Percentiles rank a stretch among this genome's conserved stretches.
phyloP scores from a whole-genome alignment of 2,888 invertebrate species.

The Perizoma flavofasciatum region DNA sequence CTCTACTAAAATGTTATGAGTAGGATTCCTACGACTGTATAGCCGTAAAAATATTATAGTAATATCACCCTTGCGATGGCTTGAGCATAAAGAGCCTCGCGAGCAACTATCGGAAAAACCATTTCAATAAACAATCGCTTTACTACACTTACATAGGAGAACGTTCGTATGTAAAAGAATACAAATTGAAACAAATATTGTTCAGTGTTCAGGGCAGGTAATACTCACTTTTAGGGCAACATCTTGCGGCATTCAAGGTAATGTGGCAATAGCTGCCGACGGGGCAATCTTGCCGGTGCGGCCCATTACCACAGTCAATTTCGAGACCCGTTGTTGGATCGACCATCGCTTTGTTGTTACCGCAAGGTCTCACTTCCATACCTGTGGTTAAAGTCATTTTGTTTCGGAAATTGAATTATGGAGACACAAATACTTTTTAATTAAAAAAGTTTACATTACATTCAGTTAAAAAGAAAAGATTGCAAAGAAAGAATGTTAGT shows the following conservation, averaged over 20 bases:
- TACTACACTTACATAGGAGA: slow-evolving; percentile 30
- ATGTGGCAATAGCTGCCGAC: slow-evolving; percentile 94
- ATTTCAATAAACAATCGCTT: slow-evolving; percentile 38
- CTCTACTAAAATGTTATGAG: slow-evolving; percentile 31
- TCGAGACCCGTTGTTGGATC: slow-evolving; percentile 89
- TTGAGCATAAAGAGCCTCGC: slow-evolving; percentile 32
- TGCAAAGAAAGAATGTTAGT: slow-evolving; percentile 15
- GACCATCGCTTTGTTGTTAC: slow-evolving; percentile 89
- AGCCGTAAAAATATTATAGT: slow-evolving; percentile 31
- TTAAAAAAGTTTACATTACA: not conserved
- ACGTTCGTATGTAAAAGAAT: slow-evolving; percentile 40
- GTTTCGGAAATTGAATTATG: slow-evolving; percentile 32
- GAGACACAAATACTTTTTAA: slow-evolving; percentile 25
- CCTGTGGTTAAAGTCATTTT: slow-evolving; percentile 67
- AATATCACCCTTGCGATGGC: slow-evolving; percentile 29
- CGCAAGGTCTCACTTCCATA: slow-evolving; percentile 94
- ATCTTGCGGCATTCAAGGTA: slow-evolving; percentile 91
- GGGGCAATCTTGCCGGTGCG: slow-evolving; percentile 91
- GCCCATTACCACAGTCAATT: slow-evolving; percentile 92
- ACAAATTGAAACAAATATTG: slow-evolving; percentile 39
- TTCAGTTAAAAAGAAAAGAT: slow-evolving; percentile 6
- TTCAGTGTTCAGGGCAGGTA: slow-evolving; percentile 38
- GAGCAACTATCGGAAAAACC: slow-evolving; percentile 36
- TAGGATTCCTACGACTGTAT: slow-evolving; percentile 29
- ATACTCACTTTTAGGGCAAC: slow-evolving; percentile 91